A percentile compares a stretch with the other conserved stretches of the same genome.
Conservation (phyloP, 2,888 invertebrate species). For the Rhyacophila evoluta region DNA sequence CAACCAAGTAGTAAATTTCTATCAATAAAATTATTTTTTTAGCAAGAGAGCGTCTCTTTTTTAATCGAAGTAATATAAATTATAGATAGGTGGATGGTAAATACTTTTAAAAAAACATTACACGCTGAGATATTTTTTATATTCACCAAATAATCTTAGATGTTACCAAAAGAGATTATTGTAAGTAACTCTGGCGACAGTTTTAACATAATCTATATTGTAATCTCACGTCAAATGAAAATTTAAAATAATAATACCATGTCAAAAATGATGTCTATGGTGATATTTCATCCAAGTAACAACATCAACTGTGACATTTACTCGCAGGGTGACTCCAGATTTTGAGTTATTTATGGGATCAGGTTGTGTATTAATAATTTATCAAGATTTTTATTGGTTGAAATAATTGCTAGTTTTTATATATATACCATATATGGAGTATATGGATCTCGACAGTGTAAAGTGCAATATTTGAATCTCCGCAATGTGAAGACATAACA, state of each 20-base stretch:
- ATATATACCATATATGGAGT: no score
- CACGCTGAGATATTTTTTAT: neutral
- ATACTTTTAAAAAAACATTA: neutral
- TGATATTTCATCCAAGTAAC: constrained; percentile 35
- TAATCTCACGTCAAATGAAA: constrained; percentile 40
- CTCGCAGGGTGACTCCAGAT: neutral
- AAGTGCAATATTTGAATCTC: no score
- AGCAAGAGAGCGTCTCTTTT: no score
- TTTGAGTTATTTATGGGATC: neutral
- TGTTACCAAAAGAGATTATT: neutral
- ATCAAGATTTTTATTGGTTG: neutral
- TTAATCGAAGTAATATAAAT: no score
- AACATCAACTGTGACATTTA: neutral
- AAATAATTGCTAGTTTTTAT: no score
- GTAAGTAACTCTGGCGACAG: neutral
- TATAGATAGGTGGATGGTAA: no score
- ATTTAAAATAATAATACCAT: constrained; percentile 41
- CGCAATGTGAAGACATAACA: no score
- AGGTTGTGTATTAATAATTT: no score
- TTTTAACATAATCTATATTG: constrained; percentile 33
- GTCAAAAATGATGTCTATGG: constrained; percentile 29
- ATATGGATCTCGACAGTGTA: no score
- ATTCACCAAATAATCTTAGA: no score
- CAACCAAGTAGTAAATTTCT: no score
- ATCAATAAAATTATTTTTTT: no score